phyloP scores from a whole-genome alignment of 2,113 vertebrate species.

The Paracanthobrama guichenoti region DNA sequence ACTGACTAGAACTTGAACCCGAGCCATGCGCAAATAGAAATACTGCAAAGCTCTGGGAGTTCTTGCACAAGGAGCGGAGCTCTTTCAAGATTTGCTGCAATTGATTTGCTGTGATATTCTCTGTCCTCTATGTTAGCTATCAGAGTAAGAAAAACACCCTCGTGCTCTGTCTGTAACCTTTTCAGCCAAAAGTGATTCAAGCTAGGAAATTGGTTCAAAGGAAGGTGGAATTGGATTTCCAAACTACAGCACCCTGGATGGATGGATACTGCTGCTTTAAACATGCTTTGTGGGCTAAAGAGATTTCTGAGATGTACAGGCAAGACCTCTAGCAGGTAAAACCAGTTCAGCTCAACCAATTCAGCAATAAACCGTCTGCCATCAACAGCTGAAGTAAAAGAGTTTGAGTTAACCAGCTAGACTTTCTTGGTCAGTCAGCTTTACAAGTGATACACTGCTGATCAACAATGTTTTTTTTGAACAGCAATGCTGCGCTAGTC shows the following conservation, averaged over 20 bases:
- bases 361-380: neutral
- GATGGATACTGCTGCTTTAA: conserved; percentile 50
- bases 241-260: conserved; percentile 46
- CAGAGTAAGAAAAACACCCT: conserved; percentile 36
- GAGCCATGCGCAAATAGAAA: conserved; percentile 6
- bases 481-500: neutral
- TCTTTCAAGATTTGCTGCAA: conserved; percentile 19
- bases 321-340: conserved; percentile 11
- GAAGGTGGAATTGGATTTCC: conserved; percentile 54
- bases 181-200: conserved; percentile 55
- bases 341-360: conserved; percentile 7
- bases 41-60: neutral
- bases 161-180: conserved; percentile 52
- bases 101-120: conserved; percentile 41
- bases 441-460: neutral
- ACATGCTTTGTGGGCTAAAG: conserved; percentile 46
- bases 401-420: neutral
- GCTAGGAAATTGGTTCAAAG: conserved; percentile 60
- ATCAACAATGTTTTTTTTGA: neutral
- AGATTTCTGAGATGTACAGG: conserved; percentile 47
- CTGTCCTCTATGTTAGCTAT: conserved; percentile 27
- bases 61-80: neutral
- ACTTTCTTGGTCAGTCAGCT: neutral
- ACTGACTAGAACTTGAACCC: conserved; percentile 1
- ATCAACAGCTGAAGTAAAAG: neutral